These are phyloP conservation scores for Alligator sinensis DNA, from an alignment of 2,113 vertebrate species.

Conservation along the genomic window DNA sequence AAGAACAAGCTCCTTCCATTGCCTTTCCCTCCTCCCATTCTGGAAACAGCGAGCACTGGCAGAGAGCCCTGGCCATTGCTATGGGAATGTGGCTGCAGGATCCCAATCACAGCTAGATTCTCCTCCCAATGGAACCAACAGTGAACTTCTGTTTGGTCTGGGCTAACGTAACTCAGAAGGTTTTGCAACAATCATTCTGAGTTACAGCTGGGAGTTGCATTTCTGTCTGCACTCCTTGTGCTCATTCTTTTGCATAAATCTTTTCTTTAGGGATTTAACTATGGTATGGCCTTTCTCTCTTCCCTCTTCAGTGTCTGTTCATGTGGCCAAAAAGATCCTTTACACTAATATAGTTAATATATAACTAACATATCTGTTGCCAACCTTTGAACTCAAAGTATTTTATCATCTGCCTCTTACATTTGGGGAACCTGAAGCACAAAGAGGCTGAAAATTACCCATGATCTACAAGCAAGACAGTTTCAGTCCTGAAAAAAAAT, in stretches of 20 bases:
- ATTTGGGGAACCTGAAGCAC: not conserved
- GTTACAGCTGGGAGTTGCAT: no score
- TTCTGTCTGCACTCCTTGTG: not conserved
- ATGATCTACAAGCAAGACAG: accelerated
- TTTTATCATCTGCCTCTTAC: not conserved
- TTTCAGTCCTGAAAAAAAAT: constrained; percentile 12
- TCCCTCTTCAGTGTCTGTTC: not conserved
- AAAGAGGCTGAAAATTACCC: not conserved
- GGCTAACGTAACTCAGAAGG: no score
- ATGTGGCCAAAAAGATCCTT: not conserved
- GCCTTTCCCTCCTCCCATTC: no score
- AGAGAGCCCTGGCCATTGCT: no score
- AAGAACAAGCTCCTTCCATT: no score
- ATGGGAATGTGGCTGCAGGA: no score
- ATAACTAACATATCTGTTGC: not conserved
- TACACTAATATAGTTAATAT: no score
- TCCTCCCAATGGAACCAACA: no score
- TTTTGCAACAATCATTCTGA: no score
- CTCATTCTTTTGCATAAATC: not conserved
- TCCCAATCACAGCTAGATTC: no score
- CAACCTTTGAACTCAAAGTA: not conserved
- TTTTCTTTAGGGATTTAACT: not conserved
- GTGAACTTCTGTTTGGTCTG: no score
- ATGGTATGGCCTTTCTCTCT: not conserved
- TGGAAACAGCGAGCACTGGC: no score